phyloP scores from a whole-genome alignment of 2,888 invertebrate genomes.

The Pristionchus exspectatus region DNA sequence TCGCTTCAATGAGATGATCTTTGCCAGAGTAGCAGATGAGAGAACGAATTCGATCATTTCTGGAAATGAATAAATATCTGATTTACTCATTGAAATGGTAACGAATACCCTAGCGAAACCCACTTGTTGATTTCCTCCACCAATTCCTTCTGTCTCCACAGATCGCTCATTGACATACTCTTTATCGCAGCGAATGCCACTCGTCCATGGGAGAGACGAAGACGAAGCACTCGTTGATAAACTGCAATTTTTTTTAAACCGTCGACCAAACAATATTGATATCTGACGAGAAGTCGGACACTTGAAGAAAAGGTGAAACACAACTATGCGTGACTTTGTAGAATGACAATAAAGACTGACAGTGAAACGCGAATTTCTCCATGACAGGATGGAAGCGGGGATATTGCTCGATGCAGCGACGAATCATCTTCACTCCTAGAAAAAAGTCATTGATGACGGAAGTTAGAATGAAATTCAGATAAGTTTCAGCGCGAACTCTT shows the following conservation, averaged over 20 bases:
- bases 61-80: background rate
- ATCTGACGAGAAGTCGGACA: no score
- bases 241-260: background rate
- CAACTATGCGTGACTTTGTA: background rate
- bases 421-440: background rate
- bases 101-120: no score
- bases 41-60: background rate
- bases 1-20: background rate
- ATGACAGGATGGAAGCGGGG: background rate
- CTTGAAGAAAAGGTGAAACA: no score
- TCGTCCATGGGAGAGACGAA: conserved; percentile 39
- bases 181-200: conserved; percentile 25
- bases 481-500: background rate
- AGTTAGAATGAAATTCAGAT: background rate
- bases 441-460: background rate
- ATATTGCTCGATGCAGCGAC: background rate
- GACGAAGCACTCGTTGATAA: conserved; percentile 26
- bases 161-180: conserved; percentile 9
- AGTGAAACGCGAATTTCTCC: conserved; percentile 8
- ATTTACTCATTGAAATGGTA: no score
- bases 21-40: conserved; percentile 14
- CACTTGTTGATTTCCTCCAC: background rate
- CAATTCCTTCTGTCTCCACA: background rate
- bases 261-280: background rate
- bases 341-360: background rate